Conservation (phyloP, 2,888 invertebrate genomes). For the Tenthredo amoena region DNA sequence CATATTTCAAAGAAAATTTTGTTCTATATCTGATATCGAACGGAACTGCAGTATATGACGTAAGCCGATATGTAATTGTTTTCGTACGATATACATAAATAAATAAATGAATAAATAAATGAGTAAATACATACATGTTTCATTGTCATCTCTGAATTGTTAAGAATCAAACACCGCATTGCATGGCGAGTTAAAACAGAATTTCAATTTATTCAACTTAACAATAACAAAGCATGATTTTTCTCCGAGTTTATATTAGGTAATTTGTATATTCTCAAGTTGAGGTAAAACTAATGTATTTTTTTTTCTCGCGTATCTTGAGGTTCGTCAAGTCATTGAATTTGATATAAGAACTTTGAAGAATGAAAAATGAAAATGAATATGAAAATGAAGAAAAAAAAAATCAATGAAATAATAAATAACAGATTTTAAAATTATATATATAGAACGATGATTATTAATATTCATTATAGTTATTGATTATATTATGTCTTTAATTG, state of each 20-base stretch:
- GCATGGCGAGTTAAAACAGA: no score
- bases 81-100: conserved; percentile 21
- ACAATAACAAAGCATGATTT: not conserved
- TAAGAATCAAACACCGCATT: not conserved
- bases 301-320: not conserved
- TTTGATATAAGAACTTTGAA: not conserved
- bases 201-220: not conserved
- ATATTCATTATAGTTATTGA: not conserved
- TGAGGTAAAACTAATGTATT: not conserved
- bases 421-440: not conserved
- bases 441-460: not conserved
- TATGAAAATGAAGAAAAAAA: not conserved
- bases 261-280: not conserved
- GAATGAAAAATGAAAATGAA: not conserved
- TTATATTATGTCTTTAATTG: not conserved
- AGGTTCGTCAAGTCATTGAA: not conserved
- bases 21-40: not conserved
- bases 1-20: not conserved
- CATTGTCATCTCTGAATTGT: not conserved
- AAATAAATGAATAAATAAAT: conserved; percentile 12
- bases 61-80: conserved; percentile 26
- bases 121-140: not conserved
- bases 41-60: not conserved
- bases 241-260: not conserved
- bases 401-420: not conserved